These are phyloP conservation scores for Psittacula echo DNA, from an alignment of 2,797 vertebrate species.

Conservation along the genomic window DNA sequence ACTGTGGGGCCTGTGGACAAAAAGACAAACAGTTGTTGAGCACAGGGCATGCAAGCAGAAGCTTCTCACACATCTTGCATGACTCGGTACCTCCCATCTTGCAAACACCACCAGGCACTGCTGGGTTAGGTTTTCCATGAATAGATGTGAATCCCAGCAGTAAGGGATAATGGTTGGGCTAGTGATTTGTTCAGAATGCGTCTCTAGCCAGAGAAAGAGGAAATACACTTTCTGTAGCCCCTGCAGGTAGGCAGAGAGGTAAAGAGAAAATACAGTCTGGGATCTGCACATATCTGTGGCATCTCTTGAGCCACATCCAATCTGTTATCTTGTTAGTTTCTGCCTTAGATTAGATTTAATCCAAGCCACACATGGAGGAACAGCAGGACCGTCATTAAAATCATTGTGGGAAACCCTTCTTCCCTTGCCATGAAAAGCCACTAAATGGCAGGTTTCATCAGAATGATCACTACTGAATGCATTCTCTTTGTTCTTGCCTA, in stretches of 20 bases:
- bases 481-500: background rate
- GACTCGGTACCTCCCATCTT: background rate
- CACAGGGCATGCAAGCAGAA: background rate
- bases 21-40: background rate
- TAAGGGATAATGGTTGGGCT: fast-evolving
- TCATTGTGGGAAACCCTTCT: background rate
- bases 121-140: background rate
- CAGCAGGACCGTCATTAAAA: background rate
- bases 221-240: background rate
- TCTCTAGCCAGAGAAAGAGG: background rate
- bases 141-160: background rate
- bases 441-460: background rate
- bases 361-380: background rate
- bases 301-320: background rate
- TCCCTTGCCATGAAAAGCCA: background rate
- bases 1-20: slow-evolving; percentile 21
- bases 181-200: background rate
- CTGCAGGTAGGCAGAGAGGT: background rate
- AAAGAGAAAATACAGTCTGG: background rate
- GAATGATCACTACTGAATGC: background rate
- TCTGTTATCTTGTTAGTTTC: background rate
- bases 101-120: background rate
- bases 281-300: background rate
- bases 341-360: background rate
- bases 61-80: fast-evolving